phyloP scores from a whole-genome alignment of 2,797 vertebrate genomes.

The Pyrocephalus nanus region DNA sequence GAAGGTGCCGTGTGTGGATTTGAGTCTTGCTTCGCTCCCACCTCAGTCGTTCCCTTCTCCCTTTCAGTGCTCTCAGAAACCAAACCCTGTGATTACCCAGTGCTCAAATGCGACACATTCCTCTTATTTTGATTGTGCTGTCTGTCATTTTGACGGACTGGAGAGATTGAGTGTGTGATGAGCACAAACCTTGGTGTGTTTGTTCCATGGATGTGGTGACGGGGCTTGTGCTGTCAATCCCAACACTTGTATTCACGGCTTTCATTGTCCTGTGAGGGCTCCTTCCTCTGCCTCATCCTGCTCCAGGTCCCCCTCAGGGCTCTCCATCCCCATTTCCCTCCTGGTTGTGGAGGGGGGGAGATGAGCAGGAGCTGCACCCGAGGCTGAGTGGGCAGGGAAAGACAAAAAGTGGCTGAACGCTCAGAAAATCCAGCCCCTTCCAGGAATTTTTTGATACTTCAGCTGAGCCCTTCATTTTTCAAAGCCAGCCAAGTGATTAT shows the following conservation, averaged over 20 bases:
- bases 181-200: not conserved
- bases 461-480: not conserved
- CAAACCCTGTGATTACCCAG: not conserved
- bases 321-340: not conserved
- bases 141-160: not conserved
- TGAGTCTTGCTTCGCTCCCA: not conserved
- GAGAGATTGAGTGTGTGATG: not conserved
- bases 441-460: not conserved
- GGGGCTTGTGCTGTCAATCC: not conserved
- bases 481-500: not conserved
- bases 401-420: not conserved
- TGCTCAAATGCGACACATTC: too few species aligned
- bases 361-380: rapidly evolving
- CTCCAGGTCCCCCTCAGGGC: too few species aligned
- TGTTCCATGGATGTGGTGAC: not conserved
- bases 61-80: not conserved
- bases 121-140: not conserved
- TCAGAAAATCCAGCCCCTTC: not conserved
- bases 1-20: not conserved
- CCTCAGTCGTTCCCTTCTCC: not conserved
- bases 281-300: not conserved
- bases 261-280: not conserved
- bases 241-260: rapidly evolving
- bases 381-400: not conserved
- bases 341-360: not conserved